Evolutionary conservation across 1,140 invertebrate species (phyloP), one percentile per base, ranked within the genome.

Genomic region (Temnothorax nylanderi): DNA sequence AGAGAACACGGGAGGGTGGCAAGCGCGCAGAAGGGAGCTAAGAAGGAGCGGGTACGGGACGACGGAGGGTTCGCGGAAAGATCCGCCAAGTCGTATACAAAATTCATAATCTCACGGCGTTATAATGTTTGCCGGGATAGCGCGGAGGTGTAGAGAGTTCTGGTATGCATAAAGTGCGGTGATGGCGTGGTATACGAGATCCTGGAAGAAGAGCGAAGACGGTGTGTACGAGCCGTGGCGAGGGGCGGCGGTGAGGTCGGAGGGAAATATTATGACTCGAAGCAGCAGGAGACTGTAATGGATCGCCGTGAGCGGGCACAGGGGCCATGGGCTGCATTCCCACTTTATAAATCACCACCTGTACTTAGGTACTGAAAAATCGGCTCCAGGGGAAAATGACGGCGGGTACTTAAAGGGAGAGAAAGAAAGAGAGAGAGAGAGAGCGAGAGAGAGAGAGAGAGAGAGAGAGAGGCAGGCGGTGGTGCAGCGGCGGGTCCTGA

Each of bases 31-130:
- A 51, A n/a, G 64, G 34, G 13, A 65, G 49, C 26, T 37, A 51
- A n/a, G 75, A 32, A 16, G 64, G 10, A 16, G 54, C 16, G 62
- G 51, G 7, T 37, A 58, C 58, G 54, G 11, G 49, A 47, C 11
- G 49, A 44, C 54, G 44, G 11, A 78, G 54, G 65, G 37, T 84
- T 84, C 60, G 54, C 64, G 86, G 47, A 81, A 88, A 82, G 90
- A 93, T 91, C 87, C 90, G 88, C 87, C 77, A 77, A 87, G 86
- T 76, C 75, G 86, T 92, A 93, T 94, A 94, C 91, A 93, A 94
- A 94, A 94, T 94, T 94, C 91, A 94, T 94, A 94, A 94, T 94
- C 91, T 89, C 86, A 87, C 77, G 87, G 88, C 88, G 92, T 92
- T 94, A 92, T 93, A 93, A 94, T 93, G 92, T 94, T 93, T 93